Conservation (phyloP, 23 tunicate species). For the Oikopleura albicans region DNA sequence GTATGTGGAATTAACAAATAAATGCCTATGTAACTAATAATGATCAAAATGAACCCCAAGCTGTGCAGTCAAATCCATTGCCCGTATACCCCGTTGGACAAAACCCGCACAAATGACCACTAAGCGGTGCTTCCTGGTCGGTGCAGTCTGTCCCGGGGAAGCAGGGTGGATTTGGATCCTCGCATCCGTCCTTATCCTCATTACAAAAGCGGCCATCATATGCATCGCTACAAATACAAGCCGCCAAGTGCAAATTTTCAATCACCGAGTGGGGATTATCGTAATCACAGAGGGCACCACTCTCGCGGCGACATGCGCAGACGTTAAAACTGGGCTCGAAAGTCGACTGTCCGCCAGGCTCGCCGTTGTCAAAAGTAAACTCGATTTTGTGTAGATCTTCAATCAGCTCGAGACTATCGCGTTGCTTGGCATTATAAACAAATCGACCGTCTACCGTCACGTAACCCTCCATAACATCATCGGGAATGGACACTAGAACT, state of each 20-base stretch:
- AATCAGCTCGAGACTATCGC: neutral
- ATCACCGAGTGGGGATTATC: too few species aligned
- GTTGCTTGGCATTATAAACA: neutral
- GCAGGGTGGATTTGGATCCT: neutral
- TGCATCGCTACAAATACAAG: neutral
- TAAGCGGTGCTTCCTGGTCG: constrained; percentile 4
- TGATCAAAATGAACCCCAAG: too few species aligned
- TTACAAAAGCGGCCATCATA: neutral
- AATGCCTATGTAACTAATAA: too few species aligned
- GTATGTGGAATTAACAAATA: too few species aligned
- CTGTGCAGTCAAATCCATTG: neutral
- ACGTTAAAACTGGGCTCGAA: neutral
- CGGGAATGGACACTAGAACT: neutral
- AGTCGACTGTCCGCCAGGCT: neutral
- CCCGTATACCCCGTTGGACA: neutral
- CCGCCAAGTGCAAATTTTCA: neutral
- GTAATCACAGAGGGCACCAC: neutral
- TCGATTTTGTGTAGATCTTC: neutral
- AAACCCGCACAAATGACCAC: neutral
- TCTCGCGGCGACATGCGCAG: neutral
- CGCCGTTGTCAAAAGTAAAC: neutral
- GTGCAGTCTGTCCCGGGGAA: neutral
- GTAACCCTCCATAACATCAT: neutral
- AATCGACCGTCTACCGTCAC: neutral
- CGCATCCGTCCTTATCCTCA: constrained; percentile 2